Percentiles rank a stretch among this genome's conserved stretches.
These are phyloP conservation scores for Delichon dasypus DNA, from an alignment of 2,797 vertebrate species.

Conservation along the genomic window DNA sequence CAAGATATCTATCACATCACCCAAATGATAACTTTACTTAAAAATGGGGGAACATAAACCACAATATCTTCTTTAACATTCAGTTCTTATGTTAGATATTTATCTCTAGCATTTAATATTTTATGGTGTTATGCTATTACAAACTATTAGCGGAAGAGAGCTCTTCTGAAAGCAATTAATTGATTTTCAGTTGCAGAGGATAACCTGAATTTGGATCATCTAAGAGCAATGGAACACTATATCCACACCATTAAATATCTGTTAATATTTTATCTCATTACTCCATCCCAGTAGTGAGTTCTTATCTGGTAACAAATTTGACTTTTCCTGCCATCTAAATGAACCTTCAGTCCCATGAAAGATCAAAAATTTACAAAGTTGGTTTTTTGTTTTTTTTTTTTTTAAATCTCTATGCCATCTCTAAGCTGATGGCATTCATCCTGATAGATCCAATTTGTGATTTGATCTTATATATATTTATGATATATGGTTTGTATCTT, in stretches of 20 bases:
- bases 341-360: neutral
- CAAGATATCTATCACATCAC: neutral
- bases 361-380: neutral
- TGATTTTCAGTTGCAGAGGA: conserved; percentile 10
- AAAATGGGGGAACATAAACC: neutral
- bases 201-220: neutral
- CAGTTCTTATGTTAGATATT: neutral
- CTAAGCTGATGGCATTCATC: neutral
- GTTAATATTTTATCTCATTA: conserved; percentile 28
- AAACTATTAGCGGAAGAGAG: neutral
- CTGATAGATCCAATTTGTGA: neutral
- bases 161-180: neutral
- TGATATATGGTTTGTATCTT: neutral
- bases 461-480: neutral
- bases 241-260: neutral
- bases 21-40: neutral
- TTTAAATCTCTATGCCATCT: neutral
- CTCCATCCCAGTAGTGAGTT: neutral
- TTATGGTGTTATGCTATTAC: neutral
- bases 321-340: neutral
- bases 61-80: neutral
- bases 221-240: neutral
- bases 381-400: neutral
- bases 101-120: neutral
- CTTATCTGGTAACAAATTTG: neutral